Evolutionary conservation across 2,888 invertebrate species (phyloP).

Genomic region (Epistrophella euchroma): DNA sequence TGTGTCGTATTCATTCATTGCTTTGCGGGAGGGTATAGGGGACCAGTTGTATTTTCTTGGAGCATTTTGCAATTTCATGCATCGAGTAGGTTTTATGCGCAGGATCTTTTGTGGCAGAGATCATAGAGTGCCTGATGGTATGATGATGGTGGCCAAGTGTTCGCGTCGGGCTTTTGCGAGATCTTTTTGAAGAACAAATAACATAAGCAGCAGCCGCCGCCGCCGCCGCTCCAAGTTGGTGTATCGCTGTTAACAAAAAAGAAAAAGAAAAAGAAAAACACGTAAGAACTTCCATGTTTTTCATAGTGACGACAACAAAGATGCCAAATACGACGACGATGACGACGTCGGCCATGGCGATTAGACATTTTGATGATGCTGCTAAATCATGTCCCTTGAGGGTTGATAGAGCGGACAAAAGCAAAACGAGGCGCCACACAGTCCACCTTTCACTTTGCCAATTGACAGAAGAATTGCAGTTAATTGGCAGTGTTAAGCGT

Average conservation of each 20-base stretch:
- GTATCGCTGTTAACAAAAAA: background rate
- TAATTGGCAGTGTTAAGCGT: slow-evolving; percentile 64
- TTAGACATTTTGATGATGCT: slow-evolving; percentile 67
- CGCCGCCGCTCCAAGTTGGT: background rate
- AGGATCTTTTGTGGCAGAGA: slow-evolving; percentile 69
- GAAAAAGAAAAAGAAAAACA: slow-evolving; percentile 15
- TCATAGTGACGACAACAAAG: slow-evolving; percentile 49
- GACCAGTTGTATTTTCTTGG: slow-evolving; percentile 18
- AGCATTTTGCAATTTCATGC: slow-evolving; percentile 57
- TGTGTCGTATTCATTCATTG: slow-evolving; percentile 59
- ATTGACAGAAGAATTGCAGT: slow-evolving; percentile 73
- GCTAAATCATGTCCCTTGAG: slow-evolving; percentile 75
- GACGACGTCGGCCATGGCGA: slow-evolving; percentile 27
- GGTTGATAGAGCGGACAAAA: slow-evolving; percentile 70
- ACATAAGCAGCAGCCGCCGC: slow-evolving; percentile 15
- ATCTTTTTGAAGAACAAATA: slow-evolving; percentile 40
- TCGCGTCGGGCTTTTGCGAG: slow-evolving; percentile 39
- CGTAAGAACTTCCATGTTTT: slow-evolving; percentile 52
- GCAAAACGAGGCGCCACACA: slow-evolving; percentile 66
- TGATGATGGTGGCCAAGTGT: slow-evolving; percentile 67
- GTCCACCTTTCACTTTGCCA: slow-evolving; percentile 70
- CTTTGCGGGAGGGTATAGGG: background rate
- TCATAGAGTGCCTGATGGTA: slow-evolving; percentile 58
- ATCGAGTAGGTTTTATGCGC: slow-evolving; percentile 23
- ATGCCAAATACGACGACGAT: slow-evolving; percentile 19